A percentile compares a stretch with the other conserved stretches of the same genome.
phyloP scores from a whole-genome alignment of 2,888 invertebrate genomes.

The Arge pagana region DNA sequence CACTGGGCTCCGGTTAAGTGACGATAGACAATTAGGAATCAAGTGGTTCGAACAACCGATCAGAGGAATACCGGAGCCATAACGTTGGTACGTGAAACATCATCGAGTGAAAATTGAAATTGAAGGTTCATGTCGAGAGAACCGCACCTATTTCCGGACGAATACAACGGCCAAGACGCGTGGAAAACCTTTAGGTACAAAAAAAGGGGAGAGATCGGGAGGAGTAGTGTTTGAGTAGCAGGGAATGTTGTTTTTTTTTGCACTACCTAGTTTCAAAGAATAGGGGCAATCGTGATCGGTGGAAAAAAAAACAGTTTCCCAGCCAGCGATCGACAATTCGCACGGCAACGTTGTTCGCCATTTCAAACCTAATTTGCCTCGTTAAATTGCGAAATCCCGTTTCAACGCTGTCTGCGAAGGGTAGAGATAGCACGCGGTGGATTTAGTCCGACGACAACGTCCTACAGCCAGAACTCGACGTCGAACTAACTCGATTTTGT shows the following conservation, averaged over 20 bases:
- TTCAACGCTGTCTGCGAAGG: conserved; percentile 27
- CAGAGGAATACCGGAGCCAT: conserved; percentile 1
- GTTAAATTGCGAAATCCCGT: conserved; percentile 25
- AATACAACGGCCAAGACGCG: too few relatives aligned
- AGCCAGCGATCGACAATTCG: not conserved
- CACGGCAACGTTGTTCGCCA: conserved; percentile 6
- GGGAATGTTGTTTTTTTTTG: not conserved
- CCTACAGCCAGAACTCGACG: conserved; percentile 40
- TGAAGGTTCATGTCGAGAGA: too few relatives aligned
- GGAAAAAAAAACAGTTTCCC: not conserved
- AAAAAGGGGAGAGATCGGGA: not conserved
- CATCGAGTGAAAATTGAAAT: too few relatives aligned
- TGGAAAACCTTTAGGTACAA: not conserved
- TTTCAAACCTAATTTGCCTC: conserved; percentile 23
- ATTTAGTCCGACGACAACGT: conserved; percentile 53
- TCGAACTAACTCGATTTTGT: conserved; percentile 58
- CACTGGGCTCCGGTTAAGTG: conserved; percentile 14
- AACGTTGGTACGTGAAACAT: too few relatives aligned
- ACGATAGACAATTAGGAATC: conserved; percentile 17
- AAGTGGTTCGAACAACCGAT: not conserved
- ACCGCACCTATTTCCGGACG: too few relatives aligned
- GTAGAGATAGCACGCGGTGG: conserved; percentile 39
- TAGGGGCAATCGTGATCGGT: too few relatives aligned
- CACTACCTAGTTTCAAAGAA: too few relatives aligned
- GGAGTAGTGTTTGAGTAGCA: not conserved